Conservation (phyloP, 2,797 vertebrate species). For the Enoplosus armatus region DNA sequence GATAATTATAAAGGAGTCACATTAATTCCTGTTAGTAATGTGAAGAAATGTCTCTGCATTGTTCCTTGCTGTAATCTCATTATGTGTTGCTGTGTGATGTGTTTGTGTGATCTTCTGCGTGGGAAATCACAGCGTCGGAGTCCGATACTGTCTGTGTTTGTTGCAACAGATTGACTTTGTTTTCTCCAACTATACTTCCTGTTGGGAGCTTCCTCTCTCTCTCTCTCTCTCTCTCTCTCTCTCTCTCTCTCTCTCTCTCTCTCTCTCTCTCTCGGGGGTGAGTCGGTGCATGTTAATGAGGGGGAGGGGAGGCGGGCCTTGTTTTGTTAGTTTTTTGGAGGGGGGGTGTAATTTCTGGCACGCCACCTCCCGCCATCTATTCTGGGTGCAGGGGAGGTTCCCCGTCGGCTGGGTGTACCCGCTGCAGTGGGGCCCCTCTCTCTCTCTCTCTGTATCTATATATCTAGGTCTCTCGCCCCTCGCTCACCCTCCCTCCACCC, state of each 20-base stretch:
- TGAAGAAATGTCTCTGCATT: conserved; percentile 1
- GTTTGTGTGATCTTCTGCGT: conserved; percentile 32
- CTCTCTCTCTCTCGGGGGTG: conserved; percentile 28
- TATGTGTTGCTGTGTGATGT: conserved; percentile 31
- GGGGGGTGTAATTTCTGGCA: conserved; percentile 45
- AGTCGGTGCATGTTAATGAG: conserved; percentile 66
- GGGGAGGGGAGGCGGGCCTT: conserved; percentile 43
- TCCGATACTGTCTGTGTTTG: not conserved
- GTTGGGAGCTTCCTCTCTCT: conserved; percentile 60
- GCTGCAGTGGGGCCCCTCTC: conserved; percentile 56
- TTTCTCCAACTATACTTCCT: conserved; percentile 75
- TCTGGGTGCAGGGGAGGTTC: conserved; percentile 80
- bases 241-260: conserved; percentile 26
- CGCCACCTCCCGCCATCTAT: conserved; percentile 71
- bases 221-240: conserved; percentile 27
- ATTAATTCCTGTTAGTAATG: not conserved
- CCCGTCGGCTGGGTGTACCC: conserved; percentile 61
- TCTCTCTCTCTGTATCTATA: conserved; percentile 15
- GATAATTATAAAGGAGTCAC: not conserved
- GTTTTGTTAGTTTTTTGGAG: not conserved
- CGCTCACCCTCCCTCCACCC: conserved; percentile 37
- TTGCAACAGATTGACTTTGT: conserved; percentile 62
- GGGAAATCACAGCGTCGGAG: conserved; percentile 40
- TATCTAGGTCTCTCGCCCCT: conserved; percentile 24
- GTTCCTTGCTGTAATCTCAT: conserved; percentile 36